A percentile compares a stretch with the other conserved stretches of the same genome.
Evolutionary conservation across 2,888 invertebrate genomes (phyloP).

Genomic region (Steinernema scapterisci): DNA sequence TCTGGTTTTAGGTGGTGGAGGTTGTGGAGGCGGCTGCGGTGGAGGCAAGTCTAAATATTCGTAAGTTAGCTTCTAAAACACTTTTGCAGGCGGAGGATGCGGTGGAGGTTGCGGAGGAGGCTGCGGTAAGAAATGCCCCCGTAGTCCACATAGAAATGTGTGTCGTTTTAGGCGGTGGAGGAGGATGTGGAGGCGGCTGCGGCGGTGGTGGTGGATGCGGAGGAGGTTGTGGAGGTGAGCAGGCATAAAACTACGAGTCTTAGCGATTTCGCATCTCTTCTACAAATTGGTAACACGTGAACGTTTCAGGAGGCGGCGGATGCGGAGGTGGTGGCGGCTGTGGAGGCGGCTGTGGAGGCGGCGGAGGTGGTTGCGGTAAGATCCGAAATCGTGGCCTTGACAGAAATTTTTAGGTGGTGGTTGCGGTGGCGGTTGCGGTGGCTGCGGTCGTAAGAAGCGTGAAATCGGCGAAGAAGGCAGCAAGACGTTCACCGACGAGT

Average conservation of each 20-base stretch:
- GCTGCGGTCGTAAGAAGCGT: constrained; percentile 16
- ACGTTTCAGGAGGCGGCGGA: not conserved
- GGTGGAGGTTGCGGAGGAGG: constrained; percentile 17
- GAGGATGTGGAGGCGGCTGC: not conserved
- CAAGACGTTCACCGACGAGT: constrained; percentile 28
- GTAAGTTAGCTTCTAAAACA: no score
- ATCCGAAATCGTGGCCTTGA: no score
- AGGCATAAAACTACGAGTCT: no score
- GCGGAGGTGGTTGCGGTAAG: constrained; percentile 13
- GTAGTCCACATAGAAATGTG: not conserved
- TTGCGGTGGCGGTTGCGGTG: constrained; percentile 23
- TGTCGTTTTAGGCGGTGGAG: not conserved
- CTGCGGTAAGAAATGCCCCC: not conserved
- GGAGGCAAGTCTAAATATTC: no score
- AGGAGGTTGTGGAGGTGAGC: constrained; percentile 14
- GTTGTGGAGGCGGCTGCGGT: no score
- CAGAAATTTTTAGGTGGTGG: not conserved
- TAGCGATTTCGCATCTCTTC: not conserved
- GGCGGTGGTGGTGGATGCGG: not conserved
- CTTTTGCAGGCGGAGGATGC: not conserved
- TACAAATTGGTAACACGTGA: not conserved
- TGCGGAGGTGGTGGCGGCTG: not conserved
- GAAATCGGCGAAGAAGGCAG: constrained; percentile 22
- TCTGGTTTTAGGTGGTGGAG: no score
- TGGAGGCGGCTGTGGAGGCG: not conserved